phyloP scores from a whole-genome alignment of 37 sponge, comb jelly and placozoan genomes.

The Beroe forskalii region DNA sequence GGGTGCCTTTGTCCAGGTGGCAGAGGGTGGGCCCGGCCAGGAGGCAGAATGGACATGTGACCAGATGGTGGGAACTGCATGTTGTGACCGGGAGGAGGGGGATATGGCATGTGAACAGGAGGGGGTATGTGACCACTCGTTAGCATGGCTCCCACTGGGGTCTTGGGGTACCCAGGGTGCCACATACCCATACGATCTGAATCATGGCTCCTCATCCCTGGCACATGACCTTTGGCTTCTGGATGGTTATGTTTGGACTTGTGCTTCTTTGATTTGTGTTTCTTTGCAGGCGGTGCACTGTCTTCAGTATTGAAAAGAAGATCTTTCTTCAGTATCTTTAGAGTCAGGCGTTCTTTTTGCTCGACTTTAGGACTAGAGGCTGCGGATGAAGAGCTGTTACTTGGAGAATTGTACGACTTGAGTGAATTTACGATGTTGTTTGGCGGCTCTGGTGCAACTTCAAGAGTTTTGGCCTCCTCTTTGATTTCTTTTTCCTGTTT shows the following conservation, averaged over 20 bases:
- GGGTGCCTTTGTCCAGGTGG: too few species aligned
- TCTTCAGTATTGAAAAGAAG: not conserved
- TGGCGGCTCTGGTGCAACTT: not conserved
- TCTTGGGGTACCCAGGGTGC: not conserved
- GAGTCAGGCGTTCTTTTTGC: not conserved
- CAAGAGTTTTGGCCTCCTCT: not conserved
- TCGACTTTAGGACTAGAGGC: not conserved
- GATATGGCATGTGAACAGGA: not conserved
- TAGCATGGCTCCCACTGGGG: not conserved
- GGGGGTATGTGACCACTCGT: not conserved
- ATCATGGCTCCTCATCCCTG: not conserved
- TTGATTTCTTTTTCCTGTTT: not conserved
- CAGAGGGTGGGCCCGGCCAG: not conserved
- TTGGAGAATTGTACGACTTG: conserved; percentile 12
- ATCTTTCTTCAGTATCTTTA: not conserved
- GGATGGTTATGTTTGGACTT: conserved; percentile 4
- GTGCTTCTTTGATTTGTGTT: conserved; percentile 19
- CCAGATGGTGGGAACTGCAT: not conserved
- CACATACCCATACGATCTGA: not conserved
- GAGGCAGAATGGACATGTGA: not conserved
- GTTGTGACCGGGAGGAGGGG: not conserved
- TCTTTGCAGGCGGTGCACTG: not conserved
- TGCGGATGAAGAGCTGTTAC: not conserved
- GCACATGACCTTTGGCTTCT: not conserved
- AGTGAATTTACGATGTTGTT: not conserved